phyloP scores from a whole-genome alignment of 1,140 invertebrate genomes.

The Caenorhabditis remanei region DNA sequence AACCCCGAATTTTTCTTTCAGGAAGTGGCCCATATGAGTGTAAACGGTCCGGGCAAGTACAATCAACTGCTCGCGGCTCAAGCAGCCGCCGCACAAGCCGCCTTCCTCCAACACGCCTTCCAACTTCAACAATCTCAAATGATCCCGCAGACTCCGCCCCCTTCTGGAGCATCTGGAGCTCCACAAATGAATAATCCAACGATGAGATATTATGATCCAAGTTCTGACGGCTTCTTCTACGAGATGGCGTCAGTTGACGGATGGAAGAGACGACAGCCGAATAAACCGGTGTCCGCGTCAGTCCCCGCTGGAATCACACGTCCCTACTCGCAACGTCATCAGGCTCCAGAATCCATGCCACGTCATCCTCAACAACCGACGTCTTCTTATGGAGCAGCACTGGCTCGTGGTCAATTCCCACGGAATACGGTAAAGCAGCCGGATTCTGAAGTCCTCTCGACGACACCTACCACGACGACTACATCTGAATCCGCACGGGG shows the following conservation, averaged over 20 bases:
- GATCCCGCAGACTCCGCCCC: background rate
- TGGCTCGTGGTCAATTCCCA: conserved; percentile 61
- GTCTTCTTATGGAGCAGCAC: conserved; percentile 61
- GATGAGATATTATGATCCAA: conserved; percentile 72
- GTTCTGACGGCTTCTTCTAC: conserved; percentile 74
- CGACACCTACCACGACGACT: background rate
- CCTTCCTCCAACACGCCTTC: conserved; percentile 54
- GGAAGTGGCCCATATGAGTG: conserved; percentile 50
- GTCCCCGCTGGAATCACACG: conserved; percentile 11
- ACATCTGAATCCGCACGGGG: background rate
- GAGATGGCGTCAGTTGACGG: conserved; percentile 76
- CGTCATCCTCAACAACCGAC: background rate
- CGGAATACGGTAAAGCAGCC: conserved; percentile 33
- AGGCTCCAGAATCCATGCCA: background rate
- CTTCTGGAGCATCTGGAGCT: background rate
- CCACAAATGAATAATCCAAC: conserved; percentile 55
- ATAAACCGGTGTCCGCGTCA: conserved; percentile 15
- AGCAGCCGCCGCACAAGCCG: conserved; percentile 63
- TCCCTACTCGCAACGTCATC: background rate
- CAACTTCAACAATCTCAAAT: conserved; percentile 54
- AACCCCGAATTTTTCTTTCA: background rate
- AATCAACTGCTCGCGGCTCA: conserved; percentile 32
- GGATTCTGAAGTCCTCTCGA: background rate
- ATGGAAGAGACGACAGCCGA: conserved; percentile 73
- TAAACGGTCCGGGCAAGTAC: conserved; percentile 18